A percentile compares a stretch with the other conserved stretches of the same genome.
phyloP scores from a whole-genome alignment of 2,797 vertebrate species.

The Sebastes hubbsi region DNA sequence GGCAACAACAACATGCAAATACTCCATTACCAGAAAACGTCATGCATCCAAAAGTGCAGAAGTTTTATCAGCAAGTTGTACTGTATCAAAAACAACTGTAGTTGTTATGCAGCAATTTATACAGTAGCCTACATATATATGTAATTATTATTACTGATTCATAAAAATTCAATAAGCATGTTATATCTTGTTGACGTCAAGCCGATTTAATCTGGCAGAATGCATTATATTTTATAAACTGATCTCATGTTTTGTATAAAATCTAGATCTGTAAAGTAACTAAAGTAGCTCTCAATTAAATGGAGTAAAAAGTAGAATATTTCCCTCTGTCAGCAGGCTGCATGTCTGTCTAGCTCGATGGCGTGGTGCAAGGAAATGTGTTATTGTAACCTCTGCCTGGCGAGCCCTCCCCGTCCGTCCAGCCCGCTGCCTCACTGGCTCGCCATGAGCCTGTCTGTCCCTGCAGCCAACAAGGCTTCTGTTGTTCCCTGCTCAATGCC shows the following conservation, averaged over 20 bases:
- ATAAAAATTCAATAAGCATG: not conserved
- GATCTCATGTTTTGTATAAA: not conserved
- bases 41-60: not conserved
- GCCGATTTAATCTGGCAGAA: not conserved
- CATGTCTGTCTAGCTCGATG: constrained; percentile 43
- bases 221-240: not conserved
- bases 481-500: constrained; percentile 77
- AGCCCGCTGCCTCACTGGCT: constrained; percentile 76
- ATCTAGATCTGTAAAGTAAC: not conserved
- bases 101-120: not conserved
- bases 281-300: not conserved
- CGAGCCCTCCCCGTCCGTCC: constrained; percentile 55
- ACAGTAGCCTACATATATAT: not conserved
- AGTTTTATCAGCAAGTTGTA: not conserved
- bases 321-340: constrained; percentile 25
- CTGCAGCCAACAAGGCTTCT: constrained; percentile 79
- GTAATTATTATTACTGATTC: not conserved
- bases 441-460: constrained; percentile 65
- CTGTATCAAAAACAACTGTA: not conserved
- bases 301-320: not conserved
- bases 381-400: constrained; percentile 77
- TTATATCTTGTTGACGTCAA: not conserved
- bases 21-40: not conserved
- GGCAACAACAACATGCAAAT: not conserved
- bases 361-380: constrained; percentile 56